Base-by-base conservation (phyloP, 2,113 vertebrate genomes). In the Anser cygnoides region DNA sequence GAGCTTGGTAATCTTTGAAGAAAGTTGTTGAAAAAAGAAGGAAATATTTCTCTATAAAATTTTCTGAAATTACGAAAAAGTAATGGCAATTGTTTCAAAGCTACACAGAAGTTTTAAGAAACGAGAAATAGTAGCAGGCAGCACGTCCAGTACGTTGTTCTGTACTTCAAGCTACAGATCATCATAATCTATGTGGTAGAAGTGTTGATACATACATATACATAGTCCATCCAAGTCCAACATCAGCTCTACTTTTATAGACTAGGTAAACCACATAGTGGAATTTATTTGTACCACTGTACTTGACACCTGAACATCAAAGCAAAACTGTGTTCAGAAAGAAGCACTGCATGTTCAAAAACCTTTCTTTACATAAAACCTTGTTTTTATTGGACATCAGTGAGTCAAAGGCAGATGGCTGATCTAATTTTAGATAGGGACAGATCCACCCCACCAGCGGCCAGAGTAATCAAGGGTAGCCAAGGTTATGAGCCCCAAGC, bases 391-490 rank as follows among this genome's bases (percentile, higher is more conserved):
- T 93, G 89, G 92, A 93, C 84, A 76, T 76, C 46, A 95, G 80
- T 68, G 74, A 94, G 91, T 74, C 81, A 96, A 95, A 96, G 62
- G 88, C 91, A 96, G 91, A 94, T 91, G 91, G 93, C 46, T 92
- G 73, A 75, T 95, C 95, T 98, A 97, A 98, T 95, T 97, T 96
- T 96, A 96, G 94, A 68, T 91, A 92, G 54, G 80, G 95, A 81
- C 91, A 95, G 68, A 95, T 75, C 94, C 37, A 43, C 91, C 89
- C 90, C 86, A 94, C 92, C 82, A 95, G 81, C 2, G 1, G 87
- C 58, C 90, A 91, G 41, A 41, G 93, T 89, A 95, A 90, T 59
- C 93, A 95, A 95, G 91, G 91, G 54, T 61, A 97, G 57, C 46
- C 84, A 96, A 95, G 92, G 82, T 73, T 89, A 92, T 66, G 20